phyloP scores from a whole-genome alignment of 1,140 invertebrate species.

The Adoxophyes honmai region DNA sequence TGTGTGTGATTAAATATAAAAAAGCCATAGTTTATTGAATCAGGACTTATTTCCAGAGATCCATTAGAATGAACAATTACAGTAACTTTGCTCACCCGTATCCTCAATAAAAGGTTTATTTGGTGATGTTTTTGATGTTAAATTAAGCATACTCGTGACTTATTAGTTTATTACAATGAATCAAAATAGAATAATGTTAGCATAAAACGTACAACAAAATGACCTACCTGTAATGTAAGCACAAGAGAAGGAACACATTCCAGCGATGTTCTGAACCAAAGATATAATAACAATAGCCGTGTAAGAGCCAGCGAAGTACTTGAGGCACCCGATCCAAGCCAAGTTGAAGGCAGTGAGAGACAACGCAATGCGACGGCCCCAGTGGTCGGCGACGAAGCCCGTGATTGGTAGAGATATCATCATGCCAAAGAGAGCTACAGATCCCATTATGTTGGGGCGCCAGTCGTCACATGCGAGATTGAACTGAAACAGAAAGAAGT shows the following conservation, averaged over 20 bases:
- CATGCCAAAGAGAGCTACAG: not conserved
- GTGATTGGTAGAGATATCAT: constrained; percentile 76
- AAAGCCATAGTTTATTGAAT: too few relatives aligned
- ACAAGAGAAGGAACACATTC: not conserved
- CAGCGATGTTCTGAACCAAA: not conserved
- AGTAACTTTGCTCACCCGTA: too few relatives aligned
- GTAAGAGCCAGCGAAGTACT: constrained; percentile 43
- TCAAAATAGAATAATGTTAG: too few relatives aligned
- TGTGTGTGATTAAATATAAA: too few relatives aligned
- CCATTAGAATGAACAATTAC: too few relatives aligned
- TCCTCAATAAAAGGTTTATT: too few relatives aligned
- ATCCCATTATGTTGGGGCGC: constrained; percentile 5
- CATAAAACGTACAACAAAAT: too few relatives aligned
- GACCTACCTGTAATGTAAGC: not conserved
- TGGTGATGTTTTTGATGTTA: too few relatives aligned
- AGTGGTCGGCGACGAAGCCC: constrained; percentile 78
- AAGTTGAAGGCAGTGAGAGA: constrained; percentile 71
- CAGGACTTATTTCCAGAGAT: too few relatives aligned
- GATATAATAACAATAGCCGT: not conserved
- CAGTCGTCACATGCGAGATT: constrained; percentile 12
- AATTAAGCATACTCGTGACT: too few relatives aligned
- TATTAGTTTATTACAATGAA: too few relatives aligned
- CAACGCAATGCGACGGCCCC: constrained; percentile 78
- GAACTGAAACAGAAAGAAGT: constrained; percentile 16
- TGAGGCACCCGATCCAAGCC: constrained; percentile 76